Base-by-base conservation (phyloP, 2,113 vertebrate genomes). In the Thomomys bottae region DNA sequence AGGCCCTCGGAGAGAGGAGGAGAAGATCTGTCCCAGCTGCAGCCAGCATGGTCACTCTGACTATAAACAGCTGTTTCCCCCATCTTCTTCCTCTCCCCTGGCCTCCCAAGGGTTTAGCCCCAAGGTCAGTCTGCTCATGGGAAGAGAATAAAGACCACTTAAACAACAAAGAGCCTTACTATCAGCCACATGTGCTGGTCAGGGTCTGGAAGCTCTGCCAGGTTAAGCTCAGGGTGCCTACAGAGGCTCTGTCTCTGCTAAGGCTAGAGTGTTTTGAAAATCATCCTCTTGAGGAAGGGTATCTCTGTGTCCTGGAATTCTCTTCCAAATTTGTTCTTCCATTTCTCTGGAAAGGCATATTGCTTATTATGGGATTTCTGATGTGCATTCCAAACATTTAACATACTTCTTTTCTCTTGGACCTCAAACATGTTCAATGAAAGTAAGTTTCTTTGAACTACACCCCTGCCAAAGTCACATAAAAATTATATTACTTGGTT, bases 301-400 rank as follows among this genome's bases (percentile, higher is more conserved):
- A 8, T 70, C 10, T 42, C 34, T 45, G 28, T 34, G 75, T 79
- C 10, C 40, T 15, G 36, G 49, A 64, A 32, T 79, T 45, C n/a
- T 28, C 59, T 68, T 88, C 75, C 40, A 34, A 12, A 6, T 23
- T 61, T 66, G 72, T 59, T 85, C 71, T 57, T 59, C 54, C 34
- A 32, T 12, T 24, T 72, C 42, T 89, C 83, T 77, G 54, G 88
- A 84, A 92, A 83, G 45, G 10, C 63, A 80, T 61, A 42, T 76
- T 61, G 67, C 42, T 84, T 66, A 54, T 84, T 66, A 54, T 18
- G 57, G 32, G 82, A 87, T 76, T 32, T 54, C 81, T 91, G 42
- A n/a, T 18, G n/a, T 49, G 68, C 77, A 54, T 68, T 59, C 54
- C 45, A 42, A n/a, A 23, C 12, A 28, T 84, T 54, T 40, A 57